Conservation (phyloP, 1,140 invertebrate genomes). For the Maniola jurtina region DNA sequence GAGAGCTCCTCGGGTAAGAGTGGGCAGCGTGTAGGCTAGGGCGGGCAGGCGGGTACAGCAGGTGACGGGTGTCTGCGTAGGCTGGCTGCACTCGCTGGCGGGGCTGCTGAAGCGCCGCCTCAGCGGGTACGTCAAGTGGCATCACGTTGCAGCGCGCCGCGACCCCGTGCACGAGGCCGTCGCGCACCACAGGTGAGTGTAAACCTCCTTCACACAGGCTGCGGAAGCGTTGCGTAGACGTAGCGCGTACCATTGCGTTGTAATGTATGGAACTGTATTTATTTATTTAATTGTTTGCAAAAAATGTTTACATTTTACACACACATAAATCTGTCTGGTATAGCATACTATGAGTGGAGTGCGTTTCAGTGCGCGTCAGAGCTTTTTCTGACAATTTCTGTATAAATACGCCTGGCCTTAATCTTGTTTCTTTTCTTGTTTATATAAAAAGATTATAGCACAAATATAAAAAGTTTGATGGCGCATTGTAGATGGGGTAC, state of each 20-base stretch:
- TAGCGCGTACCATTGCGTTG: too few species aligned
- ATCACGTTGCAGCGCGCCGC: constrained; percentile 73
- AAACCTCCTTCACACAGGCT: too few species aligned
- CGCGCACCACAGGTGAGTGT: constrained; percentile 48
- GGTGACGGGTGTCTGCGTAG: constrained; percentile 50
- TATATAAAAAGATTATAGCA: background rate
- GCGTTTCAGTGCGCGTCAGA: background rate
- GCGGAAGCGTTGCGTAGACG: too few species aligned
- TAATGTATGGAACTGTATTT: too few species aligned
- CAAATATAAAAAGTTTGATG: background rate
- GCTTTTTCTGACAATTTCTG: background rate
- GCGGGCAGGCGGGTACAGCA: constrained; percentile 26
- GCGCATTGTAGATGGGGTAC: constrained; percentile 50
- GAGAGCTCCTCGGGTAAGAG: constrained; percentile 33
- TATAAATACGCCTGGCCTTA: background rate
- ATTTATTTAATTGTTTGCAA: too few species aligned
- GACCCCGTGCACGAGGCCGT: constrained; percentile 44
- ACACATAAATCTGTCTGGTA: too few species aligned
- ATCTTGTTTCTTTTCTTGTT: too few species aligned
- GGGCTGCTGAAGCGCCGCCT: constrained; percentile 84
- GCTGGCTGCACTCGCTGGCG: constrained; percentile 82
- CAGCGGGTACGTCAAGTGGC: constrained; percentile 88
- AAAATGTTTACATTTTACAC: too few species aligned
- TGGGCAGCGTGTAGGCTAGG: constrained; percentile 33
- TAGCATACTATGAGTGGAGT: background rate